Evolutionary conservation across 2,113 vertebrate species (phyloP).

Genomic region (Pristiophorus japonicus): DNA sequence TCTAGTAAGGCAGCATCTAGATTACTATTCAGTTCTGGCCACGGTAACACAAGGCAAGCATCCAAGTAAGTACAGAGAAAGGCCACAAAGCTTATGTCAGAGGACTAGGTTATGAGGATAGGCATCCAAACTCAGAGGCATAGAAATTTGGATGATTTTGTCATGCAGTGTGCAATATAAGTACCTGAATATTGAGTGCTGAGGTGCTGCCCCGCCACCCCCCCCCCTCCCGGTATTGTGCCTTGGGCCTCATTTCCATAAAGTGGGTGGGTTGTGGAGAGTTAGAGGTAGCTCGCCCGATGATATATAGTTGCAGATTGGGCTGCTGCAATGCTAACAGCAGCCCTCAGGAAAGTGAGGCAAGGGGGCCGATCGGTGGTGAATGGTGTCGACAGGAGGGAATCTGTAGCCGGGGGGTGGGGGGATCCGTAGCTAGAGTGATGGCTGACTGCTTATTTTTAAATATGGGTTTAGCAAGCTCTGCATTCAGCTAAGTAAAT

Average conservation of each 20-base stretch:
- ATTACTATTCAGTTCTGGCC: not conserved
- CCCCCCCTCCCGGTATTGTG: too few species aligned
- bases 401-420: not conserved
- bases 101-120: not conserved
- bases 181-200: not conserved
- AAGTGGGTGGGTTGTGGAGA: not conserved
- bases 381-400: not conserved
- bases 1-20: not conserved
- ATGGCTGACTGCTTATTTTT: not conserved
- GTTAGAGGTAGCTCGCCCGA: not conserved
- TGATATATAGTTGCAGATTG: not conserved
- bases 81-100: not conserved
- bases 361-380: not conserved
- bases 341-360: not conserved
- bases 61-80: not conserved
- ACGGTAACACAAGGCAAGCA: not conserved
- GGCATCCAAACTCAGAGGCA: not conserved
- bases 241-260: not conserved
- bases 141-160: not conserved
- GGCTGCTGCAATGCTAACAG: not conserved
- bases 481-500: not conserved
- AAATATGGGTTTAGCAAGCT: not conserved
- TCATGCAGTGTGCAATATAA: not conserved
- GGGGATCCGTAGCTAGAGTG: not conserved
- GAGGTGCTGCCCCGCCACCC: too few species aligned